Conservation (phyloP, 1,140 invertebrate species). For the Lepeophtheirus salmonis region DNA sequence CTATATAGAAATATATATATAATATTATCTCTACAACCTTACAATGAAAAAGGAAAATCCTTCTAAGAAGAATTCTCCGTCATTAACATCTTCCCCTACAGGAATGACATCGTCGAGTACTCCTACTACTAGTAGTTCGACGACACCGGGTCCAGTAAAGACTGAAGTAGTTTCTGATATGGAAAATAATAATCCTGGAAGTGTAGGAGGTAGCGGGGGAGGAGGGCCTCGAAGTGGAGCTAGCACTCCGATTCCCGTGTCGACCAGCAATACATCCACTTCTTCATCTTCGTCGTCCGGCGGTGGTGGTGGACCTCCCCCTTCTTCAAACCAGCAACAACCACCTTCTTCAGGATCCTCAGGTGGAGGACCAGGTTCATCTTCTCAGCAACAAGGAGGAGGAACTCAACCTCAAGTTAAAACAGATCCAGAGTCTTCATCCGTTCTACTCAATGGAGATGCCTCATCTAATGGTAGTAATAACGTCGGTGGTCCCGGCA, state of each 20-base stretch:
- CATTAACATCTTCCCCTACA: neutral
- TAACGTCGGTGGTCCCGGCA: no score
- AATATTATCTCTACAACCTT: no score
- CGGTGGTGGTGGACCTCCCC: no score
- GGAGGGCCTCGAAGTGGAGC: neutral
- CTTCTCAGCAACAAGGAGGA: no score
- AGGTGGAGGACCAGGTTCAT: no score
- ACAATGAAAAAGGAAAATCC: neutral
- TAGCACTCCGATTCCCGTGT: neutral
- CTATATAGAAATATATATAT: no score
- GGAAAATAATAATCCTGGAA: neutral
- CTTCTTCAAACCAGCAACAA: no score
- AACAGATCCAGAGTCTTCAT: neutral
- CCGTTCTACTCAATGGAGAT: neutral
- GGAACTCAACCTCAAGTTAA: neutral
- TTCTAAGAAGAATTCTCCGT: neutral
- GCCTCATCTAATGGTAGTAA: neutral
- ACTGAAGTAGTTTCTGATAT: neutral
- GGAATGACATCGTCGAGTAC: neutral
- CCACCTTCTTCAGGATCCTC: no score
- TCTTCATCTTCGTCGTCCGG: no score
- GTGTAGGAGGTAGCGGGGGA: neutral
- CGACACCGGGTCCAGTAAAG: neutral
- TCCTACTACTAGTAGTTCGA: neutral
- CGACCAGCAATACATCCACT: no score